Evolutionary conservation across 1,140 invertebrate species (phyloP).

Genomic region (Pseudachorutes palmiensis): DNA sequence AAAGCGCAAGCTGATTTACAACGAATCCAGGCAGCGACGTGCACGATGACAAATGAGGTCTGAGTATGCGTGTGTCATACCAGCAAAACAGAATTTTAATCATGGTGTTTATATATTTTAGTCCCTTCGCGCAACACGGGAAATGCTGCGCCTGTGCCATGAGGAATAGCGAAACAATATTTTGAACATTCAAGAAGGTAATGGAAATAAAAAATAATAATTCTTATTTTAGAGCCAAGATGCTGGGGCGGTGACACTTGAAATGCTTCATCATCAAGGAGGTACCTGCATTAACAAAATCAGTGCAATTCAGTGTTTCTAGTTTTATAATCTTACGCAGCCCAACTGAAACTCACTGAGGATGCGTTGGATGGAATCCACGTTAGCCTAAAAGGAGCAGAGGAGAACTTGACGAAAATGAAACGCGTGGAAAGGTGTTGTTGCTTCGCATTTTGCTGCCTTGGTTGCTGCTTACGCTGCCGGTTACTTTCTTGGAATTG

Average conservation of each 20-base stretch:
- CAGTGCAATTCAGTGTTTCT: neutral
- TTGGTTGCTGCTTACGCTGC: neutral
- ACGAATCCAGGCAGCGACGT: neutral
- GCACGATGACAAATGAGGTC: neutral
- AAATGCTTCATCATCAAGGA: neutral
- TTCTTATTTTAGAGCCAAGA: slow-evolving; percentile 2
- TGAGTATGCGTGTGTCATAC: neutral
- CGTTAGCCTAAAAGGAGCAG: neutral
- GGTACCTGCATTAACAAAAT: neutral
- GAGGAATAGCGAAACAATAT: neutral
- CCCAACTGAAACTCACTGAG: neutral
- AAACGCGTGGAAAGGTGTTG: neutral
- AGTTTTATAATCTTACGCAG: neutral
- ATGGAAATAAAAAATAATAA: neutral
- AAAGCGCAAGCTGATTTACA: neutral
- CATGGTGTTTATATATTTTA: neutral
- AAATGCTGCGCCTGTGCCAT: neutral
- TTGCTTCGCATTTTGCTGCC: neutral
- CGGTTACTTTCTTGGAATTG: neutral
- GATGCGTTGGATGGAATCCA: neutral
- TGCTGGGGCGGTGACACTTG: neutral
- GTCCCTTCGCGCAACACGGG: neutral
- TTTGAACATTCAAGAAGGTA: neutral
- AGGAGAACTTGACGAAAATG: neutral
- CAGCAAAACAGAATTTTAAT: neutral